Evolutionary conservation across 2,113 vertebrate genomes (phyloP), one percentile per base, ranked within the genome.

Genomic region (Nipponia nippon): DNA sequence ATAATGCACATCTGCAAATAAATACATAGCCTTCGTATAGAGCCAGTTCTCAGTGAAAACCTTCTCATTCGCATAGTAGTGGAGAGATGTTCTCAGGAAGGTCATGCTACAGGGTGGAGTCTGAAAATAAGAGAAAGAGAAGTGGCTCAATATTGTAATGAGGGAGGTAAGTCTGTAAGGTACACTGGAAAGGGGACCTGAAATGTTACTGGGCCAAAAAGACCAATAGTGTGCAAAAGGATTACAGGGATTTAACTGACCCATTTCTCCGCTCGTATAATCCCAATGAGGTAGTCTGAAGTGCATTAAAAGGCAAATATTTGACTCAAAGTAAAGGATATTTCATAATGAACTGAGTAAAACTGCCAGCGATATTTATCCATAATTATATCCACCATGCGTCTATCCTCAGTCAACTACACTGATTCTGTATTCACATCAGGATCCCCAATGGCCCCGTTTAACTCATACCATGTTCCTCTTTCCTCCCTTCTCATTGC

Each of bases 111-210:
- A 93, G 85, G 32, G 72, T 80, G 22, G 96, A 76, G 83, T 98
- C 98, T 98, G 97, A 61, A 98, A 98, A 70, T 13, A 46, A 97
- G 25, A 95, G 42, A 44, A 40, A 90, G 38, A 90, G 21, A 94
- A 81, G 10, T 9, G 22, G 30, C 21, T 95, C 46, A 58, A 4
- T 19, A n/a, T 27, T 56, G 77, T 16, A 46, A 38, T 10, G 30
- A 58, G 14, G n/a, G 17, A 55, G 42, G 29, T 2, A 30, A 30
- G 26, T 26, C 30, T 46, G 29, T 18, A 61, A 59, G 27, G 19
- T 22, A 21, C 30, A 32, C 15, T 19, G 59, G 23, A 25, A 67
- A 10, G 66, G 63, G 30, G 7, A 77, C n/a, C 18, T 52, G 26
- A 67, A 72, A 67, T 30, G 11, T 32, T 65, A 19, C 2, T 17